These are phyloP conservation scores for Ostrea denselamellosa DNA, from an alignment of 1,140 invertebrate genomes.

Conservation along the genomic window DNA sequence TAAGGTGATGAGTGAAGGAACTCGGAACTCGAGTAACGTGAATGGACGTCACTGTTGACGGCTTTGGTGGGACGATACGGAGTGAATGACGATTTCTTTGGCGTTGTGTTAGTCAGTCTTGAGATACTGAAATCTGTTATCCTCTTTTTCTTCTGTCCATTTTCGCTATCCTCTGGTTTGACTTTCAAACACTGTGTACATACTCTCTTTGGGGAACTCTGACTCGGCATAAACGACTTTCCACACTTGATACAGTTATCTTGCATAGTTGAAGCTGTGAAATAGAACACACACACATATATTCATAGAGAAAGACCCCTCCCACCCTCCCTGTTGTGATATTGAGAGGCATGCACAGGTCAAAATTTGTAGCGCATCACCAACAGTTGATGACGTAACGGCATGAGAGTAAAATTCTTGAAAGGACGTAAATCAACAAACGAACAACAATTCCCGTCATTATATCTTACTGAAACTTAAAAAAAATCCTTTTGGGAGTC, in stretches of 20 bases:
- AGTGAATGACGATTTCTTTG: conserved; percentile 16
- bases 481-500: no score
- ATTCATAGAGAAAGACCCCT: background rate
- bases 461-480: no score
- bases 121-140: conserved; percentile 52
- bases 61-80: background rate
- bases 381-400: no score
- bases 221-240: conserved; percentile 31
- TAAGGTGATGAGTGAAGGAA: conserved; percentile 29
- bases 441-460: no score
- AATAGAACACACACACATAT: background rate
- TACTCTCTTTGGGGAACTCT: conserved; percentile 16
- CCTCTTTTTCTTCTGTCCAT: conserved; percentile 1
- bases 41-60: background rate
- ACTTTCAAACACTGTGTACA: conserved; percentile 32
- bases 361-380: no score
- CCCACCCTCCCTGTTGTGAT: no score
- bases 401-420: no score
- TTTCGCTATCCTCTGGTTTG: conserved; percentile 25
- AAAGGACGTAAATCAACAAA: no score
- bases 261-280: conserved; percentile 8
- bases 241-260: conserved; percentile 47
- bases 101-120: conserved; percentile 41
- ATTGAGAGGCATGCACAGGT: no score
- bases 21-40: conserved; percentile 9